Base-by-base conservation (phyloP, 2,888 invertebrate genomes). In the Pammene fasciana region DNA sequence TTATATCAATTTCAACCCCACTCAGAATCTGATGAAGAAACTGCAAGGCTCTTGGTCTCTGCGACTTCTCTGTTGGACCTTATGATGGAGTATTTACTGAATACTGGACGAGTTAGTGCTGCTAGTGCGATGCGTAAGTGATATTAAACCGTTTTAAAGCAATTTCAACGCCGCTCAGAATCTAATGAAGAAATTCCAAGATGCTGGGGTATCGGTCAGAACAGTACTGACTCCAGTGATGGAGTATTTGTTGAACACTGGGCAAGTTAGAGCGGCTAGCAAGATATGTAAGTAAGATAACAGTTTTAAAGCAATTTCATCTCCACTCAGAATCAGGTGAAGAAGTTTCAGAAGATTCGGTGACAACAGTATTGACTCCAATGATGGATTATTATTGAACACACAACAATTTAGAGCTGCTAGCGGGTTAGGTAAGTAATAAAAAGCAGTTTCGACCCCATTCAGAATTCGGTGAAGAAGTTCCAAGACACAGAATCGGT, bases 121-220 rank as follows among this genome's bases (percentile, higher is more conserved):
- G 93, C 93, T 1, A 88, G 88, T 72, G 90, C 93, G 76, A 82
- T 93, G 59, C 92, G 94, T 94, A 78, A 87, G 93, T 88, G 57
- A 41, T 26, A 70, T 65, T 59, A 67, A 11, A 6, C 10, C 11
- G 43, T 5, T 9, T 43, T 4, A 4, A 2, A 10, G 7, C 38
- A 38, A 38, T 88, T 92, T 61, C 87, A 84, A 0, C 88, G 94
- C n/a, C 88, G 4, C 93, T 0, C 86, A 90, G 78, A 85, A 89
- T 59, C 75, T 93, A 59, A 86, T 94, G 82, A 89, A 89, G 81
- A 94, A 93, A 78, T 88, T 94, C 67, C 75, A 81, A n/a, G 86
- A 89, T 26, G 89, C 16, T 75, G 85, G 93, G 0, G 76, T 94
- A 5, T 76, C 85, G 0, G 81, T 86, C 0, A 79, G 83, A 7